Evolutionary conservation across 37 sponge, comb jelly and placozoan genomes (phyloP).

Genomic region (Hexactinellida sp.): DNA sequence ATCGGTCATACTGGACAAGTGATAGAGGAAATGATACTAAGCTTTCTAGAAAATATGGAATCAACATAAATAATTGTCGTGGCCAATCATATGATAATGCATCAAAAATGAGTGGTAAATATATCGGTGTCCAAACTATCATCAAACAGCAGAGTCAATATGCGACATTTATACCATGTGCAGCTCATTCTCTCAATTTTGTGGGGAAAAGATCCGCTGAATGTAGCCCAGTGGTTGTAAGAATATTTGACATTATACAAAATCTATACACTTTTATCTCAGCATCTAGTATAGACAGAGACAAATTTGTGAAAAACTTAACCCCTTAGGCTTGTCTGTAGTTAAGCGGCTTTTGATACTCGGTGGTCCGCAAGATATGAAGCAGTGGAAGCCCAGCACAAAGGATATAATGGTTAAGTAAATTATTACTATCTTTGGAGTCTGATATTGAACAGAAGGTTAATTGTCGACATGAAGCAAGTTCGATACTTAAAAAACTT

Average conservation of each 20-base stretch:
- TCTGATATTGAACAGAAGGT: not conserved
- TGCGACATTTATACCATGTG: not conserved
- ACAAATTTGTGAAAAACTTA: too few relatives aligned
- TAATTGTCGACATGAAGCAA: not conserved
- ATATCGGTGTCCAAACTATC: not conserved
- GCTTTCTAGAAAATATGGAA: not conserved
- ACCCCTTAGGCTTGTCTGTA: too few relatives aligned
- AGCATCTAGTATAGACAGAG: too few relatives aligned
- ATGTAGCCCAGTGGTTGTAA: too few relatives aligned
- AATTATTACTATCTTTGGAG: not conserved
- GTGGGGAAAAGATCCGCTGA: not conserved
- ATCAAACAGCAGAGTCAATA: not conserved
- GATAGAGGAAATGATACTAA: not conserved
- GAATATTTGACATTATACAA: too few relatives aligned
- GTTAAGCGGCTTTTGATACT: too few relatives aligned
- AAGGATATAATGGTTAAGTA: too few relatives aligned
- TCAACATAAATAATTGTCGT: not conserved
- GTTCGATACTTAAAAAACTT: not conserved
- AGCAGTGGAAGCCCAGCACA: too few relatives aligned
- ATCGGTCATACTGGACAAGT: not conserved
- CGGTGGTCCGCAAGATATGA: too few relatives aligned
- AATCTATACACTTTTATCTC: too few relatives aligned
- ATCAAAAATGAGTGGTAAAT: constrained; percentile 11
- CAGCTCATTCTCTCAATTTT: not conserved
- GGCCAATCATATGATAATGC: constrained; percentile 13